Evolutionary conservation across 1,140 invertebrate genomes (phyloP), one percentile per base, ranked within the genome.

Genomic region (Aphaenogaster floridana): DNA sequence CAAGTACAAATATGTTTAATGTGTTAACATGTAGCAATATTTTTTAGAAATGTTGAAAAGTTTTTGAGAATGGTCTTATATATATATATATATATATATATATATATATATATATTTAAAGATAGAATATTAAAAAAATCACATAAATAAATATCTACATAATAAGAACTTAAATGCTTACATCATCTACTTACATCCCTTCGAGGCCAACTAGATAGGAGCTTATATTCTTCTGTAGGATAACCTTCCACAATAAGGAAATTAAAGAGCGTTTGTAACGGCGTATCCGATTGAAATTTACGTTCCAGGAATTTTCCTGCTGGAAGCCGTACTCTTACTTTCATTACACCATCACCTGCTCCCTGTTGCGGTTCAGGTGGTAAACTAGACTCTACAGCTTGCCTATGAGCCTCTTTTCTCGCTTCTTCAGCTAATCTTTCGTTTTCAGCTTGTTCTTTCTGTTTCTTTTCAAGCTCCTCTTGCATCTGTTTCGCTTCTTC

Each of bases 141-240:
- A 83, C 17, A 28, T 28, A 76, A 59, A 71, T 68, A 88, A 84
- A 88, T 74, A 86, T 78, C 83, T 90, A 87, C 64, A 11, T 83
- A 85, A 86, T 87, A 63, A 85, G 64, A 90, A 90, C 79, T 74
- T 57, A 80, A 88, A 88, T 89, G 72, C 83, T 90, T 90, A 88
- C 80, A 87, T 89, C 68, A 90, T 92, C 39, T 92, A 97, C 97
- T 97, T 96, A 98, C 97, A 97, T 99, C 98, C 96, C 97, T 97
- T 94, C 98, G 97, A 93, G 98, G 98, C 97, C 98, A 99, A 93
- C 98, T 98, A 91, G 97, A 97, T 88, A 99, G 97, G 66, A 99
- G 97, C 96, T 99, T 99, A 94, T 97, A 99, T 93, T 98, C 98
- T 92, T 98, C 97, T 87, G 97, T 96, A 79, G 98, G 97, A 95